Evolutionary conservation across 2,888 invertebrate species (phyloP), one percentile per base, ranked within the genome.

Genomic region (Aporophyla lueneburgensis): DNA sequence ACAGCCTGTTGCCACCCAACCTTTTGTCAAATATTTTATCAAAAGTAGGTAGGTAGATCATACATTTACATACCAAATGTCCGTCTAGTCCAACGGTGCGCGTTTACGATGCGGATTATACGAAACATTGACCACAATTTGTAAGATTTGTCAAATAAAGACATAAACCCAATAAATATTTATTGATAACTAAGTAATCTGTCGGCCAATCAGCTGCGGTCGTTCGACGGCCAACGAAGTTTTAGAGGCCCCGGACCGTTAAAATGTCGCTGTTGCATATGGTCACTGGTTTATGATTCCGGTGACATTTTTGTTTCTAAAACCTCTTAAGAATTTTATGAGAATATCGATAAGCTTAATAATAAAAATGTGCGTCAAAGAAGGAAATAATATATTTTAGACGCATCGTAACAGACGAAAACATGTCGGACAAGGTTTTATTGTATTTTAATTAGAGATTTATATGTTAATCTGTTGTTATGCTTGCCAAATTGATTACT

Each of bases 101-200:
- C 76, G 53, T 85, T 86, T 83, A 86, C 77, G 83, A 85, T 66
- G 49, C 65, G 72, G 88, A 87, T 86, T 87, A 86, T 81, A 84
- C 72, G 58, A 74, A 74, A 81, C 71, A 80, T 43, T 75, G 74
- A 70, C 78, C 88, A 87, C 86, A 87, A 87, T 87, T 86, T 83
- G 82, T 87, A 83, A 83, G 81, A 87, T 88, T 87, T 87, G 86
- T 88, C 89, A 88, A 87, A 89, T 88, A 88, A 81, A 89, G 89
- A 88, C 86, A 83, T 89, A 81, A 86, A 84, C 59, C 65, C 71
- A 72, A 87, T 87, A 88, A 88, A 88, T 88, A 86, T 86, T 86
- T 87, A 85, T 88, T 79, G 86, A 86, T 82, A 84, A 74, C 81
- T 66, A 72, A 81, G 80, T 80, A 85, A 84, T 84, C 75, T 81